phyloP scores from a whole-genome alignment of 2,113 vertebrate genomes.

The Peromyscus maniculatus region DNA sequence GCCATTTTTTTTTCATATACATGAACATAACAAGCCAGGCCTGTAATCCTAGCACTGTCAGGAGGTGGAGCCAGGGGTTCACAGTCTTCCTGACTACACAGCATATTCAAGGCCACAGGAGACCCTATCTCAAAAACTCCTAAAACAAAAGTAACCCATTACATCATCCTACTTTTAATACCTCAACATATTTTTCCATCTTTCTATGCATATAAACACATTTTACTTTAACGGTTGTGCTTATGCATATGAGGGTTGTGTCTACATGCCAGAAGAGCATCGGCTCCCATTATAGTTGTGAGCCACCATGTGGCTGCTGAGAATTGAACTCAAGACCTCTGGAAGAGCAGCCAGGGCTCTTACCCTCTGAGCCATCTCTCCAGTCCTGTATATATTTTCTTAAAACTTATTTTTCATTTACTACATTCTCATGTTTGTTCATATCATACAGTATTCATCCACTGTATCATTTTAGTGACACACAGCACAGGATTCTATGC shows the following conservation, averaged over 20 bases:
- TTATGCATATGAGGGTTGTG: not conserved
- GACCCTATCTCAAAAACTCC: not conserved
- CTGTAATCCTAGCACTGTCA: not conserved
- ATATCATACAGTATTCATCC: not conserved
- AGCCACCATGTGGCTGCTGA: not conserved
- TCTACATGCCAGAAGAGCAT: not conserved
- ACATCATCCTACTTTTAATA: slow-evolving; percentile 25
- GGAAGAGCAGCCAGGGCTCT: not conserved
- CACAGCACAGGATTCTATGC: not conserved
- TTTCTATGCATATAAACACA: not conserved
- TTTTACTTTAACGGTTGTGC: not conserved
- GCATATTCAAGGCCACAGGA: not conserved
- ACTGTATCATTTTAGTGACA: not conserved
- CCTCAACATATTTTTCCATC: slow-evolving; percentile 31
- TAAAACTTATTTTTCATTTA: slow-evolving; percentile 42
- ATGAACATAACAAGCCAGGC: not conserved
- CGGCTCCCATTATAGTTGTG: not conserved
- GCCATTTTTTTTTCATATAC: slow-evolving; percentile 34
- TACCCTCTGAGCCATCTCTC: not conserved
- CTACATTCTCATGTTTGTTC: not conserved
- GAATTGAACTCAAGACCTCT: not conserved
- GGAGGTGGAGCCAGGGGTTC: not conserved
- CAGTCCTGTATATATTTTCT: not conserved
- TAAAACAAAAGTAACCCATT: not conserved
- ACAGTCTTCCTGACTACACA: not conserved